A percentile compares a stretch with the other conserved stretches of the same genome.
Evolutionary conservation across 2,797 vertebrate species (phyloP).

Genomic region (Pseudochirops corinnae): DNA sequence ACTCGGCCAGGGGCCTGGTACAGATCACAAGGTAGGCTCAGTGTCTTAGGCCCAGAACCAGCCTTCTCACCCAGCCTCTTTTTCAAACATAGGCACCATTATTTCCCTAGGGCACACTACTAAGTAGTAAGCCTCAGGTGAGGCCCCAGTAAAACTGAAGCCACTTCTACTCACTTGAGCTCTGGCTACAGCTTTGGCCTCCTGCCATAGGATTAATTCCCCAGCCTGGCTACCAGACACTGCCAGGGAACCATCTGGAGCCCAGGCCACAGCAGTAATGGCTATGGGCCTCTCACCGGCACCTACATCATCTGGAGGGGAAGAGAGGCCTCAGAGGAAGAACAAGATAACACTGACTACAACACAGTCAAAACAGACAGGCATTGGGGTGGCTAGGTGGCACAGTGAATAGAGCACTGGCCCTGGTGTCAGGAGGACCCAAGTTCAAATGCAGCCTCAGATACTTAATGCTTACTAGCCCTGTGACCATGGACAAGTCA

Average conservation of each 20-base stretch:
- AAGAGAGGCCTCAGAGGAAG: conserved; percentile 67
- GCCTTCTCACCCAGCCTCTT: not conserved
- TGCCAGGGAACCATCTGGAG: conserved; percentile 81
- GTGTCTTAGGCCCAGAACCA: not conserved
- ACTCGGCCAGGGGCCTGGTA: conserved; percentile 67
- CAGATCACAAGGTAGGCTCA: not conserved
- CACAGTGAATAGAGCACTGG: too few species aligned
- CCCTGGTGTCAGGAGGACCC: too few species aligned
- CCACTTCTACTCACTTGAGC: conserved; percentile 69
- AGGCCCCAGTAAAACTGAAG: not conserved
- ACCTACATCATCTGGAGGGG: conserved; percentile 44
- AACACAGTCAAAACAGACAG: not conserved
- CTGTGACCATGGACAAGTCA: too few species aligned
- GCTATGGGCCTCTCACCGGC: not conserved
- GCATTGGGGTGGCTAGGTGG: not conserved
- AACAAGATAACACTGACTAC: not conserved
- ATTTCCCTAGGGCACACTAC: not conserved
- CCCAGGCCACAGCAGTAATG: conserved; percentile 86
- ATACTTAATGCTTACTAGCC: too few species aligned
- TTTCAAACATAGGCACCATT: not conserved
- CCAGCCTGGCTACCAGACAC: conserved; percentile 87
- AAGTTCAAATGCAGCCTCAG: too few species aligned
- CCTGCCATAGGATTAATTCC: conserved; percentile 87
- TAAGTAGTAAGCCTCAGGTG: not conserved
- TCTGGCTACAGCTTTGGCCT: conserved; percentile 67